Base-by-base conservation (phyloP, 92 coral and sea anemone species). In the Desmophyllum pertusum region DNA sequence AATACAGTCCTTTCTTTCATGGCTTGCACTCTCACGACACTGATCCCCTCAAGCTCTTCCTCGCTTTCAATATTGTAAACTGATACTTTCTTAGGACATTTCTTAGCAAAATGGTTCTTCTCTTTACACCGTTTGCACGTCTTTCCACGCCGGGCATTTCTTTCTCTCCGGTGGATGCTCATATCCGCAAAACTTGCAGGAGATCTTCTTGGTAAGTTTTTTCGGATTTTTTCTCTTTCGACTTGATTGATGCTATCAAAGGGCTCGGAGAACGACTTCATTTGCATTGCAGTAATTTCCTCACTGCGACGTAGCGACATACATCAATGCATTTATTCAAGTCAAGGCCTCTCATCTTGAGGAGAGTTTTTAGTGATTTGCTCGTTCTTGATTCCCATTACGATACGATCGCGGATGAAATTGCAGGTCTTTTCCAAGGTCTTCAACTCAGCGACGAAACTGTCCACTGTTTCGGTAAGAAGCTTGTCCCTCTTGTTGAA, bases 151-250 rank as follows among this genome's bases (percentile, higher is more conserved):
- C 27, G 85, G 76, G 38, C 85, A 81, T 45, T 81, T 81, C 86
- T 21, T 57, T 68, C 70, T 79, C 19, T 36, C 73, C 8, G 83
- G 83, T 23, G 21, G 42, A 66, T 72, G 75, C 43, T 84, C 76
- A 43, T 75, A 64, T 30, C 84, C 72, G 46, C 89, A 85, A 76
- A 77, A 85, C 27, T 85, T 85, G 41, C 78, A 85, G 53, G 78
- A 76, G 27, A 85, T 63, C 75, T 76, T 64, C 55, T 79, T n/a
- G n/a, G n/a, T n/a, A n/a, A n/a, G n/a, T n/a, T n/a, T n/a, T 65
- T 57, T 2, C 61, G 25, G 29, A 73, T 27, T 21, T 4, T 7
- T 25, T 9, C 6, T 57, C 64, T 23, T 57, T 46, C 15, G 52
- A 46, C 52, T 46, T 46, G 52, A 18, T 46, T 46, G 52, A 46